Evolutionary conservation across 2,888 invertebrate genomes (phyloP).

Genomic region (Apoda limacodes): DNA sequence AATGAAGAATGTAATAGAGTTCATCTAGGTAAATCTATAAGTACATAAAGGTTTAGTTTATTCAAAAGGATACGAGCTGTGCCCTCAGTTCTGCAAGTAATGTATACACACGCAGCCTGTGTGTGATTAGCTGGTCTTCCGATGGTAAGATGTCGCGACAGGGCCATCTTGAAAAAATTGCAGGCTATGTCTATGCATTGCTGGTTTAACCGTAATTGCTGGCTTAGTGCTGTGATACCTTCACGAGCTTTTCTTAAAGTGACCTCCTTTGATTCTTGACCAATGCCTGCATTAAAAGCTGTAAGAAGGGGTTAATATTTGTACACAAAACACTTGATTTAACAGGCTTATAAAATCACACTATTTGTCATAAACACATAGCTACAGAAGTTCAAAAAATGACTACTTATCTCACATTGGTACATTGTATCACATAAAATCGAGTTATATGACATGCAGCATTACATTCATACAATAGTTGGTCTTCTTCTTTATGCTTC

Average conservation of each 20-base stretch:
- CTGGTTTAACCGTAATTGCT: constrained; percentile 88
- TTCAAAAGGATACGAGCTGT: constrained; percentile 87
- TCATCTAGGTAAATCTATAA: constrained; percentile 1
- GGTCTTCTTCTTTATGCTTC: no score
- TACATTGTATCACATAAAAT: no score
- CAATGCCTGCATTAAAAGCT: constrained; percentile 84
- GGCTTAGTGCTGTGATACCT: constrained; percentile 87
- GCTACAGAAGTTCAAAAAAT: no score
- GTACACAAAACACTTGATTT: no score
- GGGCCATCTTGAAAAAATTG: constrained; percentile 93
- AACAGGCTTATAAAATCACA: no score
- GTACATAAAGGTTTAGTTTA: not conserved
- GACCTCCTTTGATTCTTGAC: constrained; percentile 92
- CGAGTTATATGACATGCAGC: no score
- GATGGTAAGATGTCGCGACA: constrained; percentile 85
- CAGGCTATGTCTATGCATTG: constrained; percentile 94
- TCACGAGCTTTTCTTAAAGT: constrained; percentile 90
- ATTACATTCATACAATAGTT: no score
- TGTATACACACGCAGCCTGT: constrained; percentile 96
- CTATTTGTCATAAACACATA: no score
- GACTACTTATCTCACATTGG: no score
- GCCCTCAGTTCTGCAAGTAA: constrained; percentile 95
- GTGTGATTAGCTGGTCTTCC: constrained; percentile 92
- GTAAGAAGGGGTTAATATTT: no score
- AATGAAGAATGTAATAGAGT: no score